Conservation (phyloP, 2,888 invertebrate species). For the Synergus gifuensis region DNA sequence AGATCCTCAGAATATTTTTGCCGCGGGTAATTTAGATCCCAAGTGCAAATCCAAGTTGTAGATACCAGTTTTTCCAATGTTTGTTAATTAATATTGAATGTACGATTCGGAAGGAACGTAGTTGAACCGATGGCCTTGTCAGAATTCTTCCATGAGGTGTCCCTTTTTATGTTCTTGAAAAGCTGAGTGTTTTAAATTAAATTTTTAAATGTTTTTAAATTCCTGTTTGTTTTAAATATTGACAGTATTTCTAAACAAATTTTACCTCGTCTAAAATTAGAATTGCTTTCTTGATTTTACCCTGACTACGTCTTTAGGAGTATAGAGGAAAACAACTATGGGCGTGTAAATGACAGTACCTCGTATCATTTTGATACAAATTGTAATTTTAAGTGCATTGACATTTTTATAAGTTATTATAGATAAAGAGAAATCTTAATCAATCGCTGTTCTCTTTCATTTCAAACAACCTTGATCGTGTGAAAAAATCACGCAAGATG, state of each 20-base stretch:
- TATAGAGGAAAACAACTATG: neutral
- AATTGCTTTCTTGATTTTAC: neutral
- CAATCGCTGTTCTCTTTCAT: neutral
- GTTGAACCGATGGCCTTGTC: neutral
- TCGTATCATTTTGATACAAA: slow-evolving; percentile 54
- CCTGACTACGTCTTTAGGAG: neutral
- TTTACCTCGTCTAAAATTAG: neutral
- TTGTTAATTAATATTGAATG: slow-evolving; percentile 4
- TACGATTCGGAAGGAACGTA: neutral
- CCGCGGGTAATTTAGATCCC: slow-evolving; percentile 86
- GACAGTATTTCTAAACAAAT: neutral
- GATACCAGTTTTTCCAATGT: slow-evolving; percentile 16
- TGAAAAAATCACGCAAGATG: neutral
- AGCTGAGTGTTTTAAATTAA: neutral
- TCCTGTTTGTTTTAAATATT: neutral
- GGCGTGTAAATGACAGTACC: slow-evolving; percentile 13
- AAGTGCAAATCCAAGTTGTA: slow-evolving; percentile 57
- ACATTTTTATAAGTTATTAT: slow-evolving; percentile 73
- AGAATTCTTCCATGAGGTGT: neutral
- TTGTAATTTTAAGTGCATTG: slow-evolving; percentile 66
- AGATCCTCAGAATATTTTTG: slow-evolving; percentile 97
- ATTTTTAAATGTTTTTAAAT: neutral
- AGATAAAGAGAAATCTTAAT: slow-evolving; percentile 64
- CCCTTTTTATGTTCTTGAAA: neutral
- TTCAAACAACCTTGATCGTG: neutral